Conservation (phyloP, 1,140 invertebrate species). For the Metaphire vulgaris region DNA sequence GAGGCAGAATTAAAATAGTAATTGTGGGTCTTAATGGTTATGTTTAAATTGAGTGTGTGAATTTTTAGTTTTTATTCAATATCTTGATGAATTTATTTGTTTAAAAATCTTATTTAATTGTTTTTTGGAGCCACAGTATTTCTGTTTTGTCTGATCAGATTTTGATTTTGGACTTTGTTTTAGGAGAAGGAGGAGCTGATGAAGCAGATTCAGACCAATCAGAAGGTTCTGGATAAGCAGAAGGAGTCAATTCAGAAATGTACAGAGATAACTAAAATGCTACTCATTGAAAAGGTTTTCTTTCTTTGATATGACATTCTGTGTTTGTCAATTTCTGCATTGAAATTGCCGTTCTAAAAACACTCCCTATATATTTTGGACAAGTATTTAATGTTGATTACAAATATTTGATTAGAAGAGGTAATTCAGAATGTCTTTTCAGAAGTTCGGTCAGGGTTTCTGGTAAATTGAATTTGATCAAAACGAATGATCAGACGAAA, state of each 20-base stretch:
- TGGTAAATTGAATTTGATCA: neutral
- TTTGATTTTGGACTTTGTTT: no score
- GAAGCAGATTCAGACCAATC: conserved; percentile 82
- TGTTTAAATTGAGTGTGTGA: no score
- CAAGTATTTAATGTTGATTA: neutral
- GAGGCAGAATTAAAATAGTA: no score
- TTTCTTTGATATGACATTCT: neutral
- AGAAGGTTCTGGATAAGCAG: conserved; percentile 91
- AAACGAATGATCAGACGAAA: no score
- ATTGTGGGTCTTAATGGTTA: no score
- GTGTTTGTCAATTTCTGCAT: neutral
- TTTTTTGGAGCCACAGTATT: no score
- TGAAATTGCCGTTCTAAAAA: neutral
- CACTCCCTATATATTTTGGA: neutral
- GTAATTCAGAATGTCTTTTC: neutral
- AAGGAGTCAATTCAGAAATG: conserved; percentile 81
- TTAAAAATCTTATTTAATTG: no score
- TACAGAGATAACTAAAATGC: conserved; percentile 64
- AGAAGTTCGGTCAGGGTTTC: neutral
- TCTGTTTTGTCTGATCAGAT: no score
- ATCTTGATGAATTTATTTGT: no score
- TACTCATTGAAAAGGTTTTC: conserved; percentile 81
- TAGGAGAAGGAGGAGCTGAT: conserved; percentile 83
- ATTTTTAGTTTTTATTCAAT: no score
- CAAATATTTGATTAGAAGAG: neutral